These are phyloP conservation scores for Drosophila siamana DNA, from an alignment of 2,888 invertebrate species.

Conservation along the genomic window DNA sequence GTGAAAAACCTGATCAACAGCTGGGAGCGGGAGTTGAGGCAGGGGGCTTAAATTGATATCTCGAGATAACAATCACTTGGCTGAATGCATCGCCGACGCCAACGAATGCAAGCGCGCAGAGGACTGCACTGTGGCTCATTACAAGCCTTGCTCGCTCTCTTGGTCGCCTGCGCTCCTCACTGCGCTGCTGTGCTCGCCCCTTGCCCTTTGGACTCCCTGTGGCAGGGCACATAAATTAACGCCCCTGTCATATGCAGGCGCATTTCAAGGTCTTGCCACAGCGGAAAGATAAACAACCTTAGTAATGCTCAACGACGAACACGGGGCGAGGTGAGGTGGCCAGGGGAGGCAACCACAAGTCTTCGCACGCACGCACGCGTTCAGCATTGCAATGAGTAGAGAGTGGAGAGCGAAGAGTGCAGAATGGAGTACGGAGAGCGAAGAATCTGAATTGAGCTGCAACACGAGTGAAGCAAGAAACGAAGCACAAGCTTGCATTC, in stretches of 20 bases:
- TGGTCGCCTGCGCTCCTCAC: neutral
- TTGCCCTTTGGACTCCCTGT: neutral
- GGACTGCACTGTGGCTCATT: constrained; percentile 29
- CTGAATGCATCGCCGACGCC: constrained; percentile 43
- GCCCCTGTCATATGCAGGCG: constrained; percentile 73
- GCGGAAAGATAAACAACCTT: constrained; percentile 49
- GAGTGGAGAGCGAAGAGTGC: constrained; percentile 22
- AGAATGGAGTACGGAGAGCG: constrained; percentile 12
- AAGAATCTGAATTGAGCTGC: constrained; percentile 36
- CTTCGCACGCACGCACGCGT: constrained; percentile 64
- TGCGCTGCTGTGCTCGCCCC: neutral
- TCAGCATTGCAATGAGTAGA: constrained; percentile 36
- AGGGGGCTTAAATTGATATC: constrained; percentile 41
- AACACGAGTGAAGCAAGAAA: no score
- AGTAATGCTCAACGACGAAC: constrained; percentile 5
- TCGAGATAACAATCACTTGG: constrained; percentile 54
- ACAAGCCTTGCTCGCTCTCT: neutral
- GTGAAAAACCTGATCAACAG: neutral
- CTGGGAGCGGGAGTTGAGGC: neutral
- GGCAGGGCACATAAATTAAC: constrained; percentile 74
- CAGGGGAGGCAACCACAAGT: constrained; percentile 44
- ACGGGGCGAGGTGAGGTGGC: neutral
- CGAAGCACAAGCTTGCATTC: constrained; percentile 23
- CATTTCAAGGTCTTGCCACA: constrained; percentile 71
- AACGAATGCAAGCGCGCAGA: constrained; percentile 24